Evolutionary conservation across 2,797 vertebrate genomes (phyloP).

Genomic region (Chelidonichthys spinosus): DNA sequence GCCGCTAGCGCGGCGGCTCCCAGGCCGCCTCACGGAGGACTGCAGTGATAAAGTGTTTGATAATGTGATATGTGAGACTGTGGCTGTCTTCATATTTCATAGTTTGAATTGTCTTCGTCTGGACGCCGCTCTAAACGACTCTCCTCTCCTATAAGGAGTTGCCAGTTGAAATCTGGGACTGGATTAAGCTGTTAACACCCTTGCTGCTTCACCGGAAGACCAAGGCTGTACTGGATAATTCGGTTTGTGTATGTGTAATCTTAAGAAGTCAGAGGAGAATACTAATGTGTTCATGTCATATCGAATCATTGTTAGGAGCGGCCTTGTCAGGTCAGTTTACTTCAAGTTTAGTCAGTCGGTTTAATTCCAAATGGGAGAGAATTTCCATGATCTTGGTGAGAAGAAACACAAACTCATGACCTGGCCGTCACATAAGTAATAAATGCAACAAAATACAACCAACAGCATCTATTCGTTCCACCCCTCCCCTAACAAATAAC

Average conservation of each 20-base stretch:
- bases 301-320: background rate
- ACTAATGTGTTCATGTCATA: background rate
- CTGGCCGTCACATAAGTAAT: background rate
- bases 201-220: constrained; percentile 9
- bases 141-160: constrained; percentile 17
- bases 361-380: background rate
- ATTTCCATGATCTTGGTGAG: too few relatives aligned
- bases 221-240: background rate
- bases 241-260: background rate
- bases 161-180: constrained; percentile 3
- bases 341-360: background rate
- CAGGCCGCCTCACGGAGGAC: constrained; percentile 23
- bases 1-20: constrained; percentile 33
- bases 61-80: constrained; percentile 43
- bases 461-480: background rate
- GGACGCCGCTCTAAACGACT: constrained; percentile 4
- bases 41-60: constrained; percentile 21
- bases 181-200: constrained; percentile 1
- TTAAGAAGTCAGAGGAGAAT: background rate
- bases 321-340: background rate
- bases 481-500: background rate
- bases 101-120: constrained; percentile 46
- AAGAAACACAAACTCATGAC: background rate
- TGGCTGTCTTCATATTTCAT: constrained; percentile 41
- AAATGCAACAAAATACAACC: background rate